Base-by-base conservation (phyloP, 2,113 vertebrate species). In the Boulengeromyrus knoepffleri region DNA sequence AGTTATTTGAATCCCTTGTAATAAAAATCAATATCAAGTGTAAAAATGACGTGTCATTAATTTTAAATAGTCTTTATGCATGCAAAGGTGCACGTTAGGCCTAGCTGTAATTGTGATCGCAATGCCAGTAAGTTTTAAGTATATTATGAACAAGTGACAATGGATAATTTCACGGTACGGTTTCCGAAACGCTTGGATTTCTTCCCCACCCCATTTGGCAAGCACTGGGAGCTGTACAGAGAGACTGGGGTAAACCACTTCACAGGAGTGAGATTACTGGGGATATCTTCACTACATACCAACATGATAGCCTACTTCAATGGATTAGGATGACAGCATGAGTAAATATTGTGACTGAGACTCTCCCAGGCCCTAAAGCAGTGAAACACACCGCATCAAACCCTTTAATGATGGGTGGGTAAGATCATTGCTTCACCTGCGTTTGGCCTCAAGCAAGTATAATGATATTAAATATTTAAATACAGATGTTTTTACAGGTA, bases 271-370 rank as follows among this genome's bases (percentile, higher is more conserved):
- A 56, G 47, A 52, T 89, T 52, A 89, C 8, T 39, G 47, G 12
- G 5, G n/a, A 19, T 47, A 83, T 52, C 66, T 83, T 21, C 21
- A 53, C 62, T 56, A 42, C 47, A 89, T 36, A 39, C 47, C 62
- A 31, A 89, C 62, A 77, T 49, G 66, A 89, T 42, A 88, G 36
- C 62, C 13, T 49, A 13, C 45, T 77, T 47, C 17, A 83, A 47
- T 27, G 27, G 88, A 74, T 80, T 19, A 89, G 13, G 47, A 21
- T 53, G 70, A 89, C 46, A 83, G 47, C 47, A 53, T 36, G 47
- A 24, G 66, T 21, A 89, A 89, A 83, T 56, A 89, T 84, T 89
- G 47, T 77, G 24, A 62, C n/a, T 89, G 88, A 50, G 52, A 83
- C 49, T n/a, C 47, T 80, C 74, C 77, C 31, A 89, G 17, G 49